Conservation (phyloP, 53 echinoderm and acorn worm genomes). For the Luidia sarsii region DNA sequence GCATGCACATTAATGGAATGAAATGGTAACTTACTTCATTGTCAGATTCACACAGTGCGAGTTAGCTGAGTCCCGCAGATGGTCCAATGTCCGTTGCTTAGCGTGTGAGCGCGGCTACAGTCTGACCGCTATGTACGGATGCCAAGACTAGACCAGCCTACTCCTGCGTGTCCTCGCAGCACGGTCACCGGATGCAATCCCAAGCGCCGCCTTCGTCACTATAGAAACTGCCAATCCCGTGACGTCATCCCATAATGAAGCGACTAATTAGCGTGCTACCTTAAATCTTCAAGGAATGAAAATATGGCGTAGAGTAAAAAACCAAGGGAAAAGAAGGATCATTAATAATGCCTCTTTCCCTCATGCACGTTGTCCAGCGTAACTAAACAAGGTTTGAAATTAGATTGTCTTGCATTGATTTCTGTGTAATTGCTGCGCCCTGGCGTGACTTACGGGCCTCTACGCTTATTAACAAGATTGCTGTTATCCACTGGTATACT, state of each 20-base stretch:
- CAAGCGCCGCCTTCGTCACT: slow-evolving; percentile 45
- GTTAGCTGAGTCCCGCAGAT: too few relatives aligned
- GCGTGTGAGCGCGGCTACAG: too few relatives aligned
- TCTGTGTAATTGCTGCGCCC: neutral
- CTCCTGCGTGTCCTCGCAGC: slow-evolving; percentile 13
- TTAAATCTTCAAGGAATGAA: neutral
- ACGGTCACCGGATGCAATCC: slow-evolving; percentile 41
- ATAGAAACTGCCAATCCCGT: slow-evolving; percentile 29
- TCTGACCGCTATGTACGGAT: too few relatives aligned
- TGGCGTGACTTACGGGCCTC: slow-evolving; percentile 1
- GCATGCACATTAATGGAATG: too few relatives aligned
- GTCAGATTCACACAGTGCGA: too few relatives aligned
- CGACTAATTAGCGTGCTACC: slow-evolving; percentile 30
- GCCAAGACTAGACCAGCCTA: neutral
- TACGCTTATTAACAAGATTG: neutral
- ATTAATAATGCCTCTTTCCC: neutral
- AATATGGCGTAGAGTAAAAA: neutral
- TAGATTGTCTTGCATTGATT: slow-evolving; percentile 17
- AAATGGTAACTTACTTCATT: too few relatives aligned
- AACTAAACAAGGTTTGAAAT: neutral
- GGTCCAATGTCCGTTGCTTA: too few relatives aligned
- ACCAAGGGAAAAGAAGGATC: slow-evolving; percentile 1
- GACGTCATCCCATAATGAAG: slow-evolving; percentile 40
- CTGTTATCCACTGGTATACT: too few relatives aligned
- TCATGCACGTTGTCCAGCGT: neutral